Conservation (phyloP, 2,113 vertebrate genomes). For the Apistogramma diplotaenia region DNA sequence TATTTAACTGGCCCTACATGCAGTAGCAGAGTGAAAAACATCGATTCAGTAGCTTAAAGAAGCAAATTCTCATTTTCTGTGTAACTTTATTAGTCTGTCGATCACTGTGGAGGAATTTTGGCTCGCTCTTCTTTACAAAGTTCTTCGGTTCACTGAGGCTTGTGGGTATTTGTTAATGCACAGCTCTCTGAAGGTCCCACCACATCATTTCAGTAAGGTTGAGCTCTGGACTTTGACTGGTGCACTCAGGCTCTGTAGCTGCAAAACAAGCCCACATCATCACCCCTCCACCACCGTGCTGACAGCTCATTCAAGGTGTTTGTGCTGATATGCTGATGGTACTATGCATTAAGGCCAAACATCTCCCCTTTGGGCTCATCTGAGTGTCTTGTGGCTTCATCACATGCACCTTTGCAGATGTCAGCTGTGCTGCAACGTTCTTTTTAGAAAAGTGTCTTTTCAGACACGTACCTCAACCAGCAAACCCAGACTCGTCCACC, state of each 20-base stretch:
- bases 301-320: background rate
- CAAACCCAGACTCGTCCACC: no score
- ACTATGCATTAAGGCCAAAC: background rate
- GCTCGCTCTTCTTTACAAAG: background rate
- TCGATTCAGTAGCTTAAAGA: background rate
- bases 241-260: no score
- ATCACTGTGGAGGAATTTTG: fast-evolving
- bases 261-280: background rate
- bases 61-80: fast-evolving
- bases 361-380: background rate
- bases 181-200: background rate
- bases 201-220: background rate
- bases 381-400: background rate
- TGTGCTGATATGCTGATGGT: background rate
- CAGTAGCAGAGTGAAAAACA: background rate
- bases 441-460: no score
- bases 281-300: background rate
- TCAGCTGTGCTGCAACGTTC: no score
- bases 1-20: background rate
- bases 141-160: background rate
- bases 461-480: no score
- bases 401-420: no score
- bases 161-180: background rate
- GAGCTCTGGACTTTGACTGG: background rate
- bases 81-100: background rate